phyloP scores from a whole-genome alignment of 2,888 invertebrate species.

The Lumbricus terrestris region DNA sequence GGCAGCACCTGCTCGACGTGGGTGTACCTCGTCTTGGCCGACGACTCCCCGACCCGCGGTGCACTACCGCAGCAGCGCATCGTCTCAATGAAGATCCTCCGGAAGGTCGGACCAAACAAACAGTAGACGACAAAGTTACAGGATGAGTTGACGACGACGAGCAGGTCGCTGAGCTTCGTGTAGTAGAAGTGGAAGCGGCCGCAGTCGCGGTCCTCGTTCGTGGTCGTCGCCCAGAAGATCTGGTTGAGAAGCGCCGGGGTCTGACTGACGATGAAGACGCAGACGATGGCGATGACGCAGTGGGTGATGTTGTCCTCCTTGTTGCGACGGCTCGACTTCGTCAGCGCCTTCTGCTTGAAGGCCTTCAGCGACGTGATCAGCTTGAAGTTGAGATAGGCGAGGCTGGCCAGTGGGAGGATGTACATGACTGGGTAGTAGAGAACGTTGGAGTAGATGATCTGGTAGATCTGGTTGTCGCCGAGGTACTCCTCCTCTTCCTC shows the following conservation, averaged over 20 bases:
- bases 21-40: neutral
- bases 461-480: slow-evolving; percentile 37
- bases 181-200: slow-evolving; percentile 40
- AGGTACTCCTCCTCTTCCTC: slow-evolving; percentile 19
- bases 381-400: slow-evolving; percentile 35
- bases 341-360: slow-evolving; percentile 24
- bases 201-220: slow-evolving; percentile 25
- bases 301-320: slow-evolving; percentile 37
- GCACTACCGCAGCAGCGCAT: neutral
- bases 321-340: slow-evolving; percentile 19
- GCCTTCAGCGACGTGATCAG: slow-evolving; percentile 33
- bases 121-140: slow-evolving; percentile 40
- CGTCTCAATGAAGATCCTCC: slow-evolving; percentile 34
- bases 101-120: slow-evolving; percentile 37
- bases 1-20: neutral
- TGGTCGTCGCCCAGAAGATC: slow-evolving; percentile 37
- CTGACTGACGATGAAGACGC: slow-evolving; percentile 38
- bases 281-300: slow-evolving; percentile 38
- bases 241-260: slow-evolving; percentile 40
- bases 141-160: slow-evolving; percentile 38
- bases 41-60: neutral
- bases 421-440: slow-evolving; percentile 40
- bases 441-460: slow-evolving; percentile 40
- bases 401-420: slow-evolving; percentile 34
- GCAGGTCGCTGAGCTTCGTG: slow-evolving; percentile 38